Base-by-base conservation (phyloP, 92 coral and sea anemone species). In the Parazoanthus atlanticus region DNA sequence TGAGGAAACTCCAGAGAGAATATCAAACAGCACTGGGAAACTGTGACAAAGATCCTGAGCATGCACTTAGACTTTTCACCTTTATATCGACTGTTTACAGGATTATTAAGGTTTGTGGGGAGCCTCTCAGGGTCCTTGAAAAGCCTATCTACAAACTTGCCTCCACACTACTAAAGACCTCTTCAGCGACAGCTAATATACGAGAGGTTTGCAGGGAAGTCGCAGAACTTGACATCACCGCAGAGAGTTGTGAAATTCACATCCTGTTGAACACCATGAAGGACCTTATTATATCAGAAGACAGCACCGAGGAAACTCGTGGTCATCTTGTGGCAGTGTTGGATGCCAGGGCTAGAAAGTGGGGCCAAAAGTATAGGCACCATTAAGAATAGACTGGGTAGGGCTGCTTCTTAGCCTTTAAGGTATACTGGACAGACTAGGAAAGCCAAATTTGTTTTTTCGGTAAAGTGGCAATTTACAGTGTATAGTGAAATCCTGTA, bases 1-100 rank as follows among this genome's bases (percentile, higher is more conserved):
- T 84, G 61, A 84, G 33, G 77, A 70, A 84, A 69, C 78, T 84
- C n/a, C 87, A 84, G 74, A 61, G 69, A 52, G 79, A 84, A 25
- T 84, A 84, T 72, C 26, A n/a, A n/a, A 84, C 47, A 21, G 79
- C 78, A 30, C 69, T 84, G 41, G 25, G 2, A 43, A 70, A 28
- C 23, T 70, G 67, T 46, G 78, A 52, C 5, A 74, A 84, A 17
- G 66, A 31, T n/a, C 79, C 78, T 6, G 87, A 84, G 78, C 74
- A 70, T 10, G 74, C 87, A 21, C 66, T 70, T 29, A 84, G 74
- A 71, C 65, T 84, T 29, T 84, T 84, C 30, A 70, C 87, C 19
- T 49, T 84, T 23, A 52, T 84, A 21, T 71, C 87, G n/a, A 30
- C 32, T 10, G 64, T 84, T 26, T 84, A 84, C 34, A 74, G 79